Conservation (phyloP, 2,797 vertebrate species). For the Selene dorsalis region DNA sequence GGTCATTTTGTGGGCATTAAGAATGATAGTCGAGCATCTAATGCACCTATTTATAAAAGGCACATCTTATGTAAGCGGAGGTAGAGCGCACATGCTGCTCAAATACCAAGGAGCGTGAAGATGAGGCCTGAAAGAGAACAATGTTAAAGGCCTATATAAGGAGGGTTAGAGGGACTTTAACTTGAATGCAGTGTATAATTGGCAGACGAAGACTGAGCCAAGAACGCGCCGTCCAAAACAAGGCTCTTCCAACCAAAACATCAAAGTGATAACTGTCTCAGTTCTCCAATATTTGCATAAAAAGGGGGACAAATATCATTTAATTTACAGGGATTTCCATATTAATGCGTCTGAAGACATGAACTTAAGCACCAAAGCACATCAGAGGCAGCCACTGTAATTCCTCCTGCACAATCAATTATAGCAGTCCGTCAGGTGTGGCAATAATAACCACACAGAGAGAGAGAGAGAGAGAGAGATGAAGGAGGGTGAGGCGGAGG, state of each 20-base stretch:
- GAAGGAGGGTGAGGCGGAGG: conserved; percentile 27
- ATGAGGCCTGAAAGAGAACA: conserved; percentile 23
- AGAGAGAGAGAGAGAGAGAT: conserved; percentile 20
- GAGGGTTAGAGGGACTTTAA: conserved; percentile 53
- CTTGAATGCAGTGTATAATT: conserved; percentile 43
- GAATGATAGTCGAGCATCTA: not conserved
- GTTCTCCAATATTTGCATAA: conserved; percentile 60
- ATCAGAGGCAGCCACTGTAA: conserved; percentile 55
- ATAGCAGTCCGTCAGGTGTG: conserved; percentile 72
- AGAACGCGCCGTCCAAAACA: conserved; percentile 38
- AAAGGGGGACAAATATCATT: conserved; percentile 65
- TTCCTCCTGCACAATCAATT: conserved; percentile 71
- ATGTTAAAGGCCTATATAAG: conserved; percentile 40
- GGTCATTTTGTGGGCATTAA: conserved; percentile 6
- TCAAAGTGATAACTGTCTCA: conserved; percentile 62
- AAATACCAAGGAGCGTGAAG: conserved; percentile 22
- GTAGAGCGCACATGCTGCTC: conserved; percentile 15
- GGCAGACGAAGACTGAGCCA: conserved; percentile 33
- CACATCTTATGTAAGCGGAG: not conserved
- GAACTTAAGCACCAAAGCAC: conserved; percentile 65
- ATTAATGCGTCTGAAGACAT: conserved; percentile 69
- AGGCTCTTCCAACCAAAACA: conserved; percentile 58
- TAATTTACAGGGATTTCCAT: conserved; percentile 76
- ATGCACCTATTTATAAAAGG: conserved; percentile 23
- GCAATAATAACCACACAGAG: conserved; percentile 60